These are phyloP conservation scores for Rotaria magnacalcarata DNA, from an alignment of 2,888 invertebrate genomes.

Conservation along the genomic window DNA sequence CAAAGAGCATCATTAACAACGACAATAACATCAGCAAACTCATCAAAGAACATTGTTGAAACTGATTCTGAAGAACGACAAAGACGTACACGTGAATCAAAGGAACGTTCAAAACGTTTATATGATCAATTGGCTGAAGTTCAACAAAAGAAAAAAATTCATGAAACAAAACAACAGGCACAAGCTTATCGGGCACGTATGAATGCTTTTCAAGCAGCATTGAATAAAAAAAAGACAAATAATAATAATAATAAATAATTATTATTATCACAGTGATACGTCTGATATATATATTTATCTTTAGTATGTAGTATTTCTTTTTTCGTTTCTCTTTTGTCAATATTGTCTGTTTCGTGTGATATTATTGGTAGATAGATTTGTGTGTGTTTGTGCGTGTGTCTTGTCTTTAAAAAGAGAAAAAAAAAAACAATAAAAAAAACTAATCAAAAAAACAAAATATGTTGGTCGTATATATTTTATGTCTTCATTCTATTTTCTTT, in stretches of 20 bases:
- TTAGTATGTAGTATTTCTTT: background rate
- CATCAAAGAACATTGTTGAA: background rate
- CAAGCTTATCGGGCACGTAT: background rate
- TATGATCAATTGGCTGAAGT: constrained; percentile 21
- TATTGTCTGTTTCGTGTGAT: background rate
- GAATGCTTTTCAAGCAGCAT: constrained; percentile 7
- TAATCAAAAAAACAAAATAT: background rate
- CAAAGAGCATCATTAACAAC: background rate
- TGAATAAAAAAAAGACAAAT: background rate
- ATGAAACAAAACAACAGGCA: background rate
- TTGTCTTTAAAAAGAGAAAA: background rate
- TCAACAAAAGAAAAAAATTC: background rate
- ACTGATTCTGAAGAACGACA: background rate
- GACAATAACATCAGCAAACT: background rate
- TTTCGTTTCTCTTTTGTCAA: background rate
- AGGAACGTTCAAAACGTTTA: constrained; percentile 15
- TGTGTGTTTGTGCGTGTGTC: background rate
- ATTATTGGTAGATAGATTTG: constrained; percentile 13
- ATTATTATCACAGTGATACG: background rate
- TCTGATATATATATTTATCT: constrained; percentile 2
- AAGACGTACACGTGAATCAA: background rate
- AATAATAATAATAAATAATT: background rate
- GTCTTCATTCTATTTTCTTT: too few relatives aligned
- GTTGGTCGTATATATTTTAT: too few relatives aligned
- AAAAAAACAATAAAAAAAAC: background rate